Percentiles rank a stretch among this genome's conserved stretches.
phyloP scores from a whole-genome alignment of 1,140 invertebrate species.

The Carposina sasakii region DNA sequence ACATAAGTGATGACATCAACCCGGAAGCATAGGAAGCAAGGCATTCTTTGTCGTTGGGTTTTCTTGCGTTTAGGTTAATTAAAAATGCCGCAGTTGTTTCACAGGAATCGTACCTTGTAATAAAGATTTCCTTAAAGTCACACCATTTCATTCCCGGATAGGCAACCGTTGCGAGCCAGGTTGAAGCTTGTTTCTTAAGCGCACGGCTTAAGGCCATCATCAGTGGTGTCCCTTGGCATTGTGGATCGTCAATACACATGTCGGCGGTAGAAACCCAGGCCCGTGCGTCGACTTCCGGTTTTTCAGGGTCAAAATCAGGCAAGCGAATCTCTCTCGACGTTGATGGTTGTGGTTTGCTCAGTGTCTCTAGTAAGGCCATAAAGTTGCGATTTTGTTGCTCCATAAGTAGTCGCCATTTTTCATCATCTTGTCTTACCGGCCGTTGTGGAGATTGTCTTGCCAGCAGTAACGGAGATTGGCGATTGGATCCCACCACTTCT shows the following conservation, averaged over 20 bases:
- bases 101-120: background rate
- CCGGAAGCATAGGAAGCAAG: background rate
- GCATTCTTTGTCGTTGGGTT: slow-evolving; percentile 1
- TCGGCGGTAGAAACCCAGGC: background rate
- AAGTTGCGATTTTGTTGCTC: background rate
- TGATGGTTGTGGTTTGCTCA: background rate
- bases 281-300: background rate
- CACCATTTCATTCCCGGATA: slow-evolving; percentile 3
- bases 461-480: too few relatives aligned
- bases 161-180: background rate
- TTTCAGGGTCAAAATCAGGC: background rate
- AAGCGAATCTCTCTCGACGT: background rate
- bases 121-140: slow-evolving; percentile 1
- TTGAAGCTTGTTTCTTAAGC: background rate
- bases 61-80: background rate
- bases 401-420: background rate
- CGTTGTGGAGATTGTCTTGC: background rate
- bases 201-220: slow-evolving; percentile 1
- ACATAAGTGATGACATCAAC: background rate
- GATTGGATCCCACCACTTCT: background rate
- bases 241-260: background rate
- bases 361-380: background rate
- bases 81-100: background rate
- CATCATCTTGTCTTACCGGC: background rate
- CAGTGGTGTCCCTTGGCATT: background rate